A percentile compares a stretch with the other conserved stretches of the same genome.
Conservation (phyloP, 2,888 invertebrate species). For the Syritta pipiens region DNA sequence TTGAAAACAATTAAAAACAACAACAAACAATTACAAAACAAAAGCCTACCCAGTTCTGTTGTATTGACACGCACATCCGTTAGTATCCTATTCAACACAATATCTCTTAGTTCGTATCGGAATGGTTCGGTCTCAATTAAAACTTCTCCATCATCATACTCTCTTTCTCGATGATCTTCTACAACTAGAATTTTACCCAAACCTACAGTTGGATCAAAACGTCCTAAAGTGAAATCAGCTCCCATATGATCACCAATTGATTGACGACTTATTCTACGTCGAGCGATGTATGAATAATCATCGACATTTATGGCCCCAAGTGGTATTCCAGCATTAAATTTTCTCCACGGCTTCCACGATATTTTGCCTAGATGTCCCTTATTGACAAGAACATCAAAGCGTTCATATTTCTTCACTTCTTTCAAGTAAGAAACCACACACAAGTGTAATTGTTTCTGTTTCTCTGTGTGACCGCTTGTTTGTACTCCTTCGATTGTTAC, state of each 20-base stretch:
- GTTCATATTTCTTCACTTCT: slow-evolving; percentile 81
- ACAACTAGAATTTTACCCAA: slow-evolving; percentile 86
- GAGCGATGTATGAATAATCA: slow-evolving; percentile 80
- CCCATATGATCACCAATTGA: slow-evolving; percentile 73
- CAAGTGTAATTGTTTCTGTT: slow-evolving; percentile 80
- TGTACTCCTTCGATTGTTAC: slow-evolving; percentile 86
- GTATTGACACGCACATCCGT: slow-evolving; percentile 81
- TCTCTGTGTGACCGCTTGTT: slow-evolving; percentile 83
- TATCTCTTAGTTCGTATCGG: slow-evolving; percentile 86
- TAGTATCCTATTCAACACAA: slow-evolving; percentile 82
- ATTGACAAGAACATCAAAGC: slow-evolving; percentile 88
- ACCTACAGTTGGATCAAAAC: slow-evolving; percentile 84
- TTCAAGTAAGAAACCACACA: slow-evolving; percentile 84
- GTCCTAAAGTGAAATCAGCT: slow-evolving; percentile 82
- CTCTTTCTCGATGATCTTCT: slow-evolving; percentile 82
- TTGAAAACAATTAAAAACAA: too few relatives aligned
- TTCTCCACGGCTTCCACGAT: slow-evolving; percentile 88
- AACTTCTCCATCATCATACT: slow-evolving; percentile 85
- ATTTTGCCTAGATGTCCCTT: slow-evolving; percentile 88
- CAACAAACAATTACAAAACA: slow-evolving; percentile 58
- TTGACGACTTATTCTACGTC: slow-evolving; percentile 75
- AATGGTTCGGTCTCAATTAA: slow-evolving; percentile 90
- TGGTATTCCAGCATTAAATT: slow-evolving; percentile 83
- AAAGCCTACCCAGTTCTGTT: slow-evolving; percentile 81
- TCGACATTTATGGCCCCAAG: slow-evolving; percentile 83